These are phyloP conservation scores for Sebastes kiyomatsui DNA, from an alignment of 2,797 vertebrate species.

Conservation along the genomic window DNA sequence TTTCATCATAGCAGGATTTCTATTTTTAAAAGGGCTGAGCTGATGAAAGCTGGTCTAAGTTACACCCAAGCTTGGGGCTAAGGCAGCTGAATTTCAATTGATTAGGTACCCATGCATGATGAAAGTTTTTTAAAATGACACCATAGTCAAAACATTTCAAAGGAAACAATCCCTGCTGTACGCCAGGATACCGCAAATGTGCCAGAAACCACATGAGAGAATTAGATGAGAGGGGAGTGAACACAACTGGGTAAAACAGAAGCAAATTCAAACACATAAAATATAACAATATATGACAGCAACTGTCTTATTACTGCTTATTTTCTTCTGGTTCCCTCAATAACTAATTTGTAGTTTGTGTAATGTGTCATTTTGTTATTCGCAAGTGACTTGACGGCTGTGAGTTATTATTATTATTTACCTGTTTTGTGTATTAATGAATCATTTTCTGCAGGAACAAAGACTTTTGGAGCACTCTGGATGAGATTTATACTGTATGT, in stretches of 20 bases:
- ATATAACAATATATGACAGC: slow-evolving; percentile 67
- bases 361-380: slow-evolving; percentile 65
- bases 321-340: slow-evolving; percentile 45
- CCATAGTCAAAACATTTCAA: slow-evolving; percentile 75
- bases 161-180: slow-evolving; percentile 66
- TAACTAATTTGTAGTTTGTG: slow-evolving; percentile 65
- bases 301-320: slow-evolving; percentile 63
- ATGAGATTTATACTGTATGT: not conserved
- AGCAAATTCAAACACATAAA: slow-evolving; percentile 54
- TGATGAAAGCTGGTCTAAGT: slow-evolving; percentile 74
- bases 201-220: slow-evolving; percentile 73
- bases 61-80: slow-evolving; percentile 63
- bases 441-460: slow-evolving; percentile 27
- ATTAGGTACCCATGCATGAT: slow-evolving; percentile 74
- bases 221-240: slow-evolving; percentile 66
- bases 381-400: slow-evolving; percentile 38
- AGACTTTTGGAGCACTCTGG: slow-evolving; percentile 11
- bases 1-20: slow-evolving; percentile 58
- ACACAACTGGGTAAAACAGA: slow-evolving; percentile 52
- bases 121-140: slow-evolving; percentile 78
- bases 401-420: slow-evolving; percentile 39
- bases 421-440: slow-evolving; percentile 22
- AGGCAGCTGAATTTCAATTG: slow-evolving; percentile 75
- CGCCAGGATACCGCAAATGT: slow-evolving; percentile 63
- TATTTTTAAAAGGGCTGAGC: slow-evolving; percentile 68